Base-by-base conservation (phyloP, 2,888 invertebrate species). In the Microctonus brassicae region DNA sequence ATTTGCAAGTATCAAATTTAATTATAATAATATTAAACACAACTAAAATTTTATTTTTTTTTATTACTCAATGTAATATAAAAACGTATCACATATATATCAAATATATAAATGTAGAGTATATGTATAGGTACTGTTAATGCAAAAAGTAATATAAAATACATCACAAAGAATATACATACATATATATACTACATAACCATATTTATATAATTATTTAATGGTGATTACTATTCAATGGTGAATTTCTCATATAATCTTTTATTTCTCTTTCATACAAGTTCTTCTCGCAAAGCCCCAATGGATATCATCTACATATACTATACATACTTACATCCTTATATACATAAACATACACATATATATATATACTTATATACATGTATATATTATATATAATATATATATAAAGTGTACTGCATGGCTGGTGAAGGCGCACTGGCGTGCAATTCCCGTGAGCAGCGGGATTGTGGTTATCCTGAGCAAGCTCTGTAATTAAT, bases 401-500 rank as follows among this genome's bases (percentile, higher is more conserved):
- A 24, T 60, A n/a, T 17, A 17, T 34, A 60, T 34, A 33, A 22
- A 60, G 42, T 66, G 20, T 47, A 52, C 33, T 62, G 58, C 26
- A 71, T 68, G 52, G 33, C 52, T 34, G 22, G 39, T 29, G 33
- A 52, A 33, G 55, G 65, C 24, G 33, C 20, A 33, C 47, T 64
- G 65, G 53, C 57, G 69, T 63, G 65, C 58, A 67, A 75, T 77
- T 80, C 76, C 79, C 80, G 78, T 80, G 79, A 83, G 79, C 81
- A 80, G 78, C 79, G 75, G 79, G 77, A 81, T 75, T 79, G 80
- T 79, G 82, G 81, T 79, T 79, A 82, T 83, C 77, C 80, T 70
- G 65, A 75, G 70, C 73, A 73, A 73, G 75, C 70, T 70, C 57
- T 82, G 82, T 84, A 84, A 86, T 86, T 85, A 85, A 85, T 84